Conservation (phyloP, 2,113 vertebrate genomes). For the Oxyura jamaicensis region DNA sequence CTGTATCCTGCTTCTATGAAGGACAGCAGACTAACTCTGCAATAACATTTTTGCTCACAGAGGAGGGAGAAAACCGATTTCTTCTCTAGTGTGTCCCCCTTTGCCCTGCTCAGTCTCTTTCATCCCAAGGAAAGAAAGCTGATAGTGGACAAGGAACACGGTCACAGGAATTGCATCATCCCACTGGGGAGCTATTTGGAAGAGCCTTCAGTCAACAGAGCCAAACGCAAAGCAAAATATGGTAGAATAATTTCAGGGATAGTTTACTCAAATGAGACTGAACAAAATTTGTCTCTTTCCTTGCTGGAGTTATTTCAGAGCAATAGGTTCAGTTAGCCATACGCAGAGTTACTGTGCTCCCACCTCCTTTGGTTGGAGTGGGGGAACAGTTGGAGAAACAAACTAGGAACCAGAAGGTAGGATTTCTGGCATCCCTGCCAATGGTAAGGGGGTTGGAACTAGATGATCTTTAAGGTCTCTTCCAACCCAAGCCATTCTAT, state of each 20-base stretch:
- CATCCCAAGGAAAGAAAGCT: neutral
- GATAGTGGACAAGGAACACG: neutral
- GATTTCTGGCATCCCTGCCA: neutral
- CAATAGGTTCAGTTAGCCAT: neutral
- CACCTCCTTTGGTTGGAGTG: neutral
- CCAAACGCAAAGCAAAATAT: constrained; percentile 25
- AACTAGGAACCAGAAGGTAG: neutral
- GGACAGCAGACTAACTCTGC: neutral
- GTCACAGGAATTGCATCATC: constrained; percentile 44
- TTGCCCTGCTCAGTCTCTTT: neutral
- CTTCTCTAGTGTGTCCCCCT: neutral
- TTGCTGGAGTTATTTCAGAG: neutral
- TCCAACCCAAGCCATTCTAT: too few species aligned
- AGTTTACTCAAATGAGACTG: neutral
- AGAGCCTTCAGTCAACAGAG: constrained; percentile 20
- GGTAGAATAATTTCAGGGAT: constrained; percentile 22
- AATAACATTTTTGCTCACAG: neutral
- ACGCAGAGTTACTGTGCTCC: neutral
- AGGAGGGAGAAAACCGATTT: neutral
- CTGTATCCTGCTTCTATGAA: neutral
- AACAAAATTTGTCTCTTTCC: neutral
- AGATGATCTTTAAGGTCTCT: too few species aligned
- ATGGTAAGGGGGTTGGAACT: too few species aligned
- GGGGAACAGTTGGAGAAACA: neutral
- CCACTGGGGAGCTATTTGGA: constrained; percentile 42